phyloP scores from a whole-genome alignment of 2,113 vertebrate genomes.

The Brachirus orientalis region DNA sequence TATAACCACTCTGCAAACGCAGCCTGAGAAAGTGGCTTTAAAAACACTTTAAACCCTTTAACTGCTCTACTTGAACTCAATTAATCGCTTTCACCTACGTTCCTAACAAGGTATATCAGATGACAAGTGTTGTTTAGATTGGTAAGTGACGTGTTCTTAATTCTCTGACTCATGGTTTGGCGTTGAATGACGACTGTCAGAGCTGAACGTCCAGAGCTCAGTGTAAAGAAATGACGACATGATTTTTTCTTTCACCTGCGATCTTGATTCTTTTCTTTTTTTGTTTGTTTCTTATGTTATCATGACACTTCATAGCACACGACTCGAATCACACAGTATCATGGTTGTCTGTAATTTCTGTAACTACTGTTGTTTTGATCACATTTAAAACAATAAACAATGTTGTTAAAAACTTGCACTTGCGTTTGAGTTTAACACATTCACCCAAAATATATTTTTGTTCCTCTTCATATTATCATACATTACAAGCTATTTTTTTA shows the following conservation, averaged over 20 bases:
- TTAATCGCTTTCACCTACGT: constrained; percentile 49
- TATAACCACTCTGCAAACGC: constrained; percentile 31
- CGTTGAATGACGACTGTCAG: constrained; percentile 17
- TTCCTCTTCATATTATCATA: too few species aligned
- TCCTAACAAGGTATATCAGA: constrained; percentile 36
- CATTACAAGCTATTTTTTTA: too few species aligned
- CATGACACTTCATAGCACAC: constrained; percentile 46
- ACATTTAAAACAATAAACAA: constrained; percentile 82
- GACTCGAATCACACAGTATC: constrained; percentile 62
- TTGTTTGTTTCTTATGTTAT: constrained; percentile 23
- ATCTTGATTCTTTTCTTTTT: constrained; percentile 28
- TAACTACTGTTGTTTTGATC: constrained; percentile 82
- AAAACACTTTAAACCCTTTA: constrained; percentile 21
- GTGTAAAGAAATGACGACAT: constrained; percentile 24
- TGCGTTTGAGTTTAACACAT: background rate
- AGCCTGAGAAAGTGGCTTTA: constrained; percentile 20
- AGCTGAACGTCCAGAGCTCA: constrained; percentile 24
- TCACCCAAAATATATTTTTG: too few species aligned
- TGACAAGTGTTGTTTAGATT: constrained; percentile 44
- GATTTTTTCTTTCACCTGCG: constrained; percentile 28
- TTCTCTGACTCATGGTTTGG: constrained; percentile 19
- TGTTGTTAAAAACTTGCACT: constrained; percentile 63
- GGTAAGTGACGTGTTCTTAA: constrained; percentile 32
- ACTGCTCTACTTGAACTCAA: constrained; percentile 50
- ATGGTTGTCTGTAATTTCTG: constrained; percentile 76